phyloP scores from a whole-genome alignment of 2,888 invertebrate genomes.

The Charanyca ferruginea region DNA sequence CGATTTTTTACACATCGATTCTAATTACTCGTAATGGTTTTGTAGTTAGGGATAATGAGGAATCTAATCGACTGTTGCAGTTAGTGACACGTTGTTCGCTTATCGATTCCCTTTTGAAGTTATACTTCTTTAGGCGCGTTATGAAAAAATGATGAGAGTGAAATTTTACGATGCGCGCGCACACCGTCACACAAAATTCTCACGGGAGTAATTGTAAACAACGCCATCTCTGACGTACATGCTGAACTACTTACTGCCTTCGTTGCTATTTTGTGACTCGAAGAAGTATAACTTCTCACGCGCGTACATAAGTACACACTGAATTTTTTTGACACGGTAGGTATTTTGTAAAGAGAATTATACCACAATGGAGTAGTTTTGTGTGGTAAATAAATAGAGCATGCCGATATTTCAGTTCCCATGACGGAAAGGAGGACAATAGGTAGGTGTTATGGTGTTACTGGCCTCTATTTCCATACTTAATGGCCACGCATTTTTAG shows the following conservation, averaged over 20 bases:
- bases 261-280: no score
- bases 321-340: slow-evolving; percentile 2
- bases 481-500: background rate
- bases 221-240: no score
- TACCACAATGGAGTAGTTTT: background rate
- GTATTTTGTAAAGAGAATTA: background rate
- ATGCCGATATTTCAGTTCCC: background rate
- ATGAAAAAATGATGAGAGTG: no score
- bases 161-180: no score
- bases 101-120: no score
- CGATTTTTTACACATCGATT: slow-evolving; percentile 40
- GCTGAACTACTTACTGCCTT: no score
- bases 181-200: no score
- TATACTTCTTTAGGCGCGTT: no score
- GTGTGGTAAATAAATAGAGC: background rate
- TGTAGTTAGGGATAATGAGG: slow-evolving; percentile 13
- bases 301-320: no score
- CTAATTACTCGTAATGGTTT: slow-evolving; percentile 23
- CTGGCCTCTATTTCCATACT: background rate
- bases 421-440: slow-evolving; percentile 8
- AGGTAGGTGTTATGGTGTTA: background rate
- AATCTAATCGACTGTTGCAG: no score
- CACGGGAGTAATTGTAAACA: no score
- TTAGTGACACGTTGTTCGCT: background rate
- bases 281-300: no score